Base-by-base conservation (phyloP, 2,797 vertebrate species). In the Sebastes flavidus region DNA sequence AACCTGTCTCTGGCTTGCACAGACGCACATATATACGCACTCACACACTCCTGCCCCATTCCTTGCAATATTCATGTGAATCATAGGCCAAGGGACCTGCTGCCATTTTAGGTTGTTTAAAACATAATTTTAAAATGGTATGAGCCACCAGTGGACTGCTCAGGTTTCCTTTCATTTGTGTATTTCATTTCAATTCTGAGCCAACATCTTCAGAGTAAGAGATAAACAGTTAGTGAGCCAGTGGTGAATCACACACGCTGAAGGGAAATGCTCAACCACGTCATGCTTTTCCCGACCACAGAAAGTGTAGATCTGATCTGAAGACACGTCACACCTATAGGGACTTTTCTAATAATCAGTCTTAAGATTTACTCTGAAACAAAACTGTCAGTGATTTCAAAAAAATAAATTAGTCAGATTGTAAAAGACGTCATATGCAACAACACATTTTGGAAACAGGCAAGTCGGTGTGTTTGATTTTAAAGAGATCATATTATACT, bases 1-100 rank as follows among this genome's bases (percentile, higher is more conserved):
- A 92, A 95, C 95, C 88, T 90, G 94, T 79, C 93, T 86, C 32
- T 38, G 72, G 76, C 88, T 84, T 85, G 78, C 77, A 81, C 72
- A 88, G 65, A 77, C 67, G 22, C 58, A 65, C 13, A 63, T 8
- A 34, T 3, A 1, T 29, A 59, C 20, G 18, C 25, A n/a, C 70
- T 16, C 79, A 77, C 58, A 70, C 62, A 52, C 72, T 55, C 14
- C 67, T 80, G 68, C 18, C 65, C 56, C 30, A 75, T 69, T 68
- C 87, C 49, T 80, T 8, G 22, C 42, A 84, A 82, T 25, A 84
- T 68, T 56, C 46, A 42, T 36, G 11, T 85, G 72, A 84, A 81
- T 82, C 78, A 85, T 16, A 14, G 61, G 5, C 2, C n/a, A 71
- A 61, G 12, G 42, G 9, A 70, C n/a, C 13, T 16, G 18, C 66